Evolutionary conservation across 2,888 invertebrate genomes (phyloP).

Genomic region (Stratiomys singularior): DNA sequence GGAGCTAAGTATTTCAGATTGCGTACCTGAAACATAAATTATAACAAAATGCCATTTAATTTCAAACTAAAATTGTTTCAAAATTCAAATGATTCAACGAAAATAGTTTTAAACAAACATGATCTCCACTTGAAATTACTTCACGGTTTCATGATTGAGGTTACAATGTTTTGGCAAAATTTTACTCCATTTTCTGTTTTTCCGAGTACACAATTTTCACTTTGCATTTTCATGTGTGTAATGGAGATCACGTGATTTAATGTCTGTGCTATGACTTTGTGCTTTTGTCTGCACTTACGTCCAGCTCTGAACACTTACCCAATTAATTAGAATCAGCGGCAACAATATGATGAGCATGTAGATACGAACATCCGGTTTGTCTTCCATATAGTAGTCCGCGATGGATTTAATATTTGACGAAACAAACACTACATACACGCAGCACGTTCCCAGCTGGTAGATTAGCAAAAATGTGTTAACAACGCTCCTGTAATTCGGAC

Average conservation of each 20-base stretch:
- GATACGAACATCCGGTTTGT: slow-evolving; percentile 69
- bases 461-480: slow-evolving; percentile 81
- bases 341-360: slow-evolving; percentile 79
- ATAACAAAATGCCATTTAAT: too few species aligned
- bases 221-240: too few species aligned
- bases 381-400: slow-evolving; percentile 67
- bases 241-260: too few species aligned
- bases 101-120: too few species aligned
- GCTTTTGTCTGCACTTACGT: background rate
- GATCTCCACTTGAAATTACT: too few species aligned
- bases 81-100: too few species aligned
- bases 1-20: slow-evolving; percentile 90
- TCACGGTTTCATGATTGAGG: too few species aligned
- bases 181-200: too few species aligned
- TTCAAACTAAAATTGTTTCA: too few species aligned
- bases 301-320: slow-evolving; percentile 67
- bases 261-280: too few species aligned
- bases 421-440: slow-evolving; percentile 95
- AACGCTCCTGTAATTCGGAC: slow-evolving; percentile 70
- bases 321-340: slow-evolving; percentile 82
- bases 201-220: too few species aligned
- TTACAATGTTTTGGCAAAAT: too few species aligned
- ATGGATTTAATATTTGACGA: slow-evolving; percentile 84
- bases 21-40: slow-evolving; percentile 65
- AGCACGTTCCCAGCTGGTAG: slow-evolving; percentile 96